These are phyloP conservation scores for Caerostris darwini DNA, from an alignment of 1,140 invertebrate genomes.

Conservation along the genomic window DNA sequence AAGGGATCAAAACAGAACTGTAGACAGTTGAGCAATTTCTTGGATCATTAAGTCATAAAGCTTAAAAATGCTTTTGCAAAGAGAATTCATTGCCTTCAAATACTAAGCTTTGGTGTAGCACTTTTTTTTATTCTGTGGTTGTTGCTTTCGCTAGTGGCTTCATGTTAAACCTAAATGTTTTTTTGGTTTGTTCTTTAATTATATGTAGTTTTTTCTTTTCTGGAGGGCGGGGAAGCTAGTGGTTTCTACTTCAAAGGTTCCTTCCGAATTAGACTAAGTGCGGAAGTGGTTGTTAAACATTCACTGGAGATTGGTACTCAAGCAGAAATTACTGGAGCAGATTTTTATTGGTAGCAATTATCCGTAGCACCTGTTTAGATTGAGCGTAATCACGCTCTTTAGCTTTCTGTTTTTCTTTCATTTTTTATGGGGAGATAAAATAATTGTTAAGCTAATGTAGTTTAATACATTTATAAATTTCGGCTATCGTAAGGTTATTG, in stretches of 20 bases:
- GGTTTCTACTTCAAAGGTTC: constrained; percentile 16
- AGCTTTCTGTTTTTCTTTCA: background rate
- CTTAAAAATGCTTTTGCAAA: background rate
- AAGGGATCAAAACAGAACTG: background rate
- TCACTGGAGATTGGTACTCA: background rate
- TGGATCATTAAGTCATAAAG: background rate
- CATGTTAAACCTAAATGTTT: background rate
- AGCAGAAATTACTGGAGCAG: background rate
- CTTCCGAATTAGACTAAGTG: background rate
- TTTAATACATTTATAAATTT: too few relatives aligned
- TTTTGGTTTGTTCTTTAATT: background rate
- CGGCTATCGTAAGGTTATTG: too few relatives aligned
- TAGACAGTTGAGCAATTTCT: background rate
- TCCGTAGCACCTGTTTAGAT: background rate
- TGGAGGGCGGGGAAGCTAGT: background rate
- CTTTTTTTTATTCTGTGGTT: background rate
- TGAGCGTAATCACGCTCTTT: background rate
- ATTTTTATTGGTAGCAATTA: background rate
- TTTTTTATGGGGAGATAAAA: background rate
- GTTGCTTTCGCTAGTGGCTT: too few relatives aligned
- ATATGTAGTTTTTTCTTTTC: background rate
- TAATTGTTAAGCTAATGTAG: too few relatives aligned
- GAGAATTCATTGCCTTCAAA: background rate
- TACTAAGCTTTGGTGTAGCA: background rate
- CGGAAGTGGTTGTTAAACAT: background rate